Percentiles rank a stretch among this genome's conserved stretches.
Conservation (phyloP, 2,797 vertebrate genomes). For the Enoplosus armatus region DNA sequence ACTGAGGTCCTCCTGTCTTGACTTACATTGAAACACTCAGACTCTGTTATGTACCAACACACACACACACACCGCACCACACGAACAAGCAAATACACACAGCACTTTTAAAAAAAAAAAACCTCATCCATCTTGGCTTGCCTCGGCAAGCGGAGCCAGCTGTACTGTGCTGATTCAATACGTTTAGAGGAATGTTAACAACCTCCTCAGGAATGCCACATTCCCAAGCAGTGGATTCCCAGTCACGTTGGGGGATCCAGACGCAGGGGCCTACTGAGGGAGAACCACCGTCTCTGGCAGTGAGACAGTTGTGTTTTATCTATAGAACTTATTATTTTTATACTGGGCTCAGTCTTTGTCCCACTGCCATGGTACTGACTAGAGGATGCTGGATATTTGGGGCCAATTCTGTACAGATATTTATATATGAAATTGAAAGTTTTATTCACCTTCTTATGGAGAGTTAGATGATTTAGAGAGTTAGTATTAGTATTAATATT, state of each 20-base stretch:
- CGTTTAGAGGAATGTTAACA: conserved; percentile 82
- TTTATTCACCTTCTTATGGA: too few species aligned
- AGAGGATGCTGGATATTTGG: background rate
- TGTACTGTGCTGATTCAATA: conserved; percentile 80
- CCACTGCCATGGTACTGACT: background rate
- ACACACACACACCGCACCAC: conserved; percentile 30
- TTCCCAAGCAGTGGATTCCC: conserved; percentile 71
- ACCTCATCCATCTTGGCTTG: conserved; percentile 61
- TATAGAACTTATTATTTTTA: background rate
- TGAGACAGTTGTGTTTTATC: conserved; percentile 1
- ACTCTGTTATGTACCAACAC: conserved; percentile 55
- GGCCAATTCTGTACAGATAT: too few species aligned
- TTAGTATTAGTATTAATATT: too few species aligned
- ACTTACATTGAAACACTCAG: conserved; percentile 60
- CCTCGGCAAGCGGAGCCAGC: conserved; percentile 71
- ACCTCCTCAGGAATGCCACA: conserved; percentile 79
- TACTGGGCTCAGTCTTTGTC: conserved; percentile 1
- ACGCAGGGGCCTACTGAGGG: conserved; percentile 61
- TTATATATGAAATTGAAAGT: too few species aligned
- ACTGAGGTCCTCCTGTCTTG: conserved; percentile 68
- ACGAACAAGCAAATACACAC: conserved; percentile 60
- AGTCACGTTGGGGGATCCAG: conserved; percentile 66
- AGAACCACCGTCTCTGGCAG: conserved; percentile 42
- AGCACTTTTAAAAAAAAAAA: conserved; percentile 22
- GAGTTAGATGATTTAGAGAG: too few species aligned